Percentiles rank a stretch among this genome's conserved stretches.
Conservation (phyloP, 2,113 vertebrate species). For the Numenius arquata region DNA sequence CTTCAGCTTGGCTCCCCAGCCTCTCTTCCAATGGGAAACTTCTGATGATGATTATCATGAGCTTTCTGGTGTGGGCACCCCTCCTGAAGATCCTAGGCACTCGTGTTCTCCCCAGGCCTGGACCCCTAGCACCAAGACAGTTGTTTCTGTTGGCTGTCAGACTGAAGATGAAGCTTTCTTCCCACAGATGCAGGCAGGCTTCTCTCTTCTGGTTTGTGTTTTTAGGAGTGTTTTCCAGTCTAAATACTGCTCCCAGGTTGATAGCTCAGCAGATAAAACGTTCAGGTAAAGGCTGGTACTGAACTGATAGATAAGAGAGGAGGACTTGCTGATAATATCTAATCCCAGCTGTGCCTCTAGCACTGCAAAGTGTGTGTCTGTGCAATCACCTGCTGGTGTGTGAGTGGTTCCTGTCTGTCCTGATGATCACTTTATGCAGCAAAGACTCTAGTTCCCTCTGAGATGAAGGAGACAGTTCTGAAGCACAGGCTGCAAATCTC, state of each 20-base stretch:
- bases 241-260: not conserved
- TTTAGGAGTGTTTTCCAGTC: not conserved
- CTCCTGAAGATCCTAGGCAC: not conserved
- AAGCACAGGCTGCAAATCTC: not conserved
- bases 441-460: not conserved
- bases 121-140: conserved; percentile 58
- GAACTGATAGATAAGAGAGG: not conserved
- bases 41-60: conserved; percentile 51
- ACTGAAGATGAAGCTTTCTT: conserved; percentile 87
- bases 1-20: conserved; percentile 38
- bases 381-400: not conserved
- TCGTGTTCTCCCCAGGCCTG: conserved; percentile 12
- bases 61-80: conserved; percentile 24
- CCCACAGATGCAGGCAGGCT: conserved; percentile 83
- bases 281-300: not conserved
- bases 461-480: not conserved
- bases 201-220: not conserved
- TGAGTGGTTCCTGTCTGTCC: not conserved
- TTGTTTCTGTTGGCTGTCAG: conserved; percentile 91
- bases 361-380: not conserved
- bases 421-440: not conserved
- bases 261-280: not conserved
- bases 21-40: conserved; percentile 50
- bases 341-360: not conserved
- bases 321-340: not conserved